These are phyloP conservation scores for Carassius auratus DNA, from an alignment of 2,113 vertebrate genomes.

Conservation along the genomic window DNA sequence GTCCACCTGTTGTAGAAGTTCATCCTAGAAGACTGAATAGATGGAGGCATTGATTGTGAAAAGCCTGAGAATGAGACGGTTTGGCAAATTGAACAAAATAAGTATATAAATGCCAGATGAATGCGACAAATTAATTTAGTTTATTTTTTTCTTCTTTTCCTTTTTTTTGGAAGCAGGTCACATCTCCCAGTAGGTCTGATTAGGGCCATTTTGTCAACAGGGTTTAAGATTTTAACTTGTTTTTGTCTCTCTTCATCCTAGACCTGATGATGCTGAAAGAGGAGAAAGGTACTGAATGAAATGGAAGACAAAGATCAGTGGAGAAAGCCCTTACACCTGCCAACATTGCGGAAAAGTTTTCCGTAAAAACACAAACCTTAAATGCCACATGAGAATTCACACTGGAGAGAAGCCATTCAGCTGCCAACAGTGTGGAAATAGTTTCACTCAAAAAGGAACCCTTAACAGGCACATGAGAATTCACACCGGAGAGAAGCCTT, in stretches of 20 bases:
- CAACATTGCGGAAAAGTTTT: background rate
- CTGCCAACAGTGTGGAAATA: background rate
- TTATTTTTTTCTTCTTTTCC: too few species aligned
- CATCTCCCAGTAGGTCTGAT: background rate
- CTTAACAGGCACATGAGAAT: background rate
- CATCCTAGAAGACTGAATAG: too few species aligned
- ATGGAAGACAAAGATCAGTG: background rate
- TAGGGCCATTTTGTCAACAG: too few species aligned
- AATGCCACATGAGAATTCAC: background rate
- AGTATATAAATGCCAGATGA: too few species aligned
- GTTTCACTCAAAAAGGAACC: background rate
- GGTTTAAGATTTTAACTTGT: background rate
- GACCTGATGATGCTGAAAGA: too few species aligned
- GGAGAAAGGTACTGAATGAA: too few species aligned
- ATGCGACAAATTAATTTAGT: too few species aligned
- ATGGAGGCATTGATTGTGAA: too few species aligned
- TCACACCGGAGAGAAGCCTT: background rate
- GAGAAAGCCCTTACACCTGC: background rate
- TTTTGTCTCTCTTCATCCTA: background rate
- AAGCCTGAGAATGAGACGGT: too few species aligned
- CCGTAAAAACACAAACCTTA: background rate
- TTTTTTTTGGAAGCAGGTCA: too few species aligned
- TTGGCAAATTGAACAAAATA: too few species aligned
- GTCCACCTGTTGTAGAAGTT: too few species aligned
- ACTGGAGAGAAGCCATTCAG: background rate